Evolutionary conservation across 92 coral and sea anemone genomes (phyloP), one percentile per base, ranked within the genome.

Genomic region (Phenganax marumi): DNA sequence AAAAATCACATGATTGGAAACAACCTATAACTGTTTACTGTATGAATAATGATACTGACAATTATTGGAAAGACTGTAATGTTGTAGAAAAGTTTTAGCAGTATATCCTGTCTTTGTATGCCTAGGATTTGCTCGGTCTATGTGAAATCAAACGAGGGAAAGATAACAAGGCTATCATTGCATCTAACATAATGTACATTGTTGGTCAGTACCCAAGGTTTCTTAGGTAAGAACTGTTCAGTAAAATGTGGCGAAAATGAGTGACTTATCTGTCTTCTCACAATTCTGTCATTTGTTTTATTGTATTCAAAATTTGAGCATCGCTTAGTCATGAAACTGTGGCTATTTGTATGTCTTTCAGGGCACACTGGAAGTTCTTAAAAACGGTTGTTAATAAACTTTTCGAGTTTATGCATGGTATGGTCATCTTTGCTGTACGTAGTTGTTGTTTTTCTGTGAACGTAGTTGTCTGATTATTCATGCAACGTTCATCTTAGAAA

Each of bases 121-220:
- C 58, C 1, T 61, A 93, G 97, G 98, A 95, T 82, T 84, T 95
- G 25, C 95, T 95, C 68, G 98, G 98, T 52, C 84, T 95, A 68
- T 95, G 98, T 92, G 98, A 95, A 84, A 95, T 95, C 89, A 95
- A 95, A 66, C 88, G 98, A 68, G 98, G 98, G 12, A 95, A 95
- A 82, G 98, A 95, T 88, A 95, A 95, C 87, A 95, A 95, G 81
- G 98, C 98, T 46, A 95, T 95, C 49, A 95, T 95, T 89, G 98
- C 98, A 12, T 95, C 98, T 66, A 95, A 95, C 56, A 95, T 95
- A 73, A 95, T 95, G 98, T 95, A 95, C 88, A 92, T 95, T 68
- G 98, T 95, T 80, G 98, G 98, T 63, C 98, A 95, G 72, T 95
- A 95, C 66, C 98, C 98, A 23, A 90, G 98, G 70, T 95, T 95